Conservation (phyloP, 2,113 vertebrate species). For the Vidua macroura region DNA sequence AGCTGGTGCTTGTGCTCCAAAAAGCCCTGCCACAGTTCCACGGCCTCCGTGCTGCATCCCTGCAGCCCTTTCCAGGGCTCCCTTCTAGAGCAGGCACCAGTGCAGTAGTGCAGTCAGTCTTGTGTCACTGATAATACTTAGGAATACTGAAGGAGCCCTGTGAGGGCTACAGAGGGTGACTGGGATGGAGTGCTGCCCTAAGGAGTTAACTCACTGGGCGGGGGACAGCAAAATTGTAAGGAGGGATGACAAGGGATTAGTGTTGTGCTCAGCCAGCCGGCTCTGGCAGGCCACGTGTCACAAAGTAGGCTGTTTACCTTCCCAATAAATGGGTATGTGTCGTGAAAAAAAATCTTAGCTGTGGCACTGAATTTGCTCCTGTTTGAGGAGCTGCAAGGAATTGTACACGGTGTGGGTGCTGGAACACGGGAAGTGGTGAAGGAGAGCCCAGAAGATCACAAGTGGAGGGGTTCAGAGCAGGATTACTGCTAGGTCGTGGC, state of each 20-base stretch:
- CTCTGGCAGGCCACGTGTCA: neutral
- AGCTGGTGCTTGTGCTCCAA: neutral
- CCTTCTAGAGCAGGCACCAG: neutral
- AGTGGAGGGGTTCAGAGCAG: neutral
- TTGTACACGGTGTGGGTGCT: rapidly evolving
- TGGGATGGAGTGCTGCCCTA: neutral
- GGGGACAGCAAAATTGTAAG: neutral
- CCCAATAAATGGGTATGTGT: neutral
- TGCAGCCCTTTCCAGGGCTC: neutral
- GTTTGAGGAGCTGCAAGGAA: neutral
- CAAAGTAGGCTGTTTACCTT: neutral
- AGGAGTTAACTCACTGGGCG: neutral
- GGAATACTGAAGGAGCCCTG: neutral
- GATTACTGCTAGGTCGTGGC: neutral
- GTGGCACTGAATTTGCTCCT: neutral
- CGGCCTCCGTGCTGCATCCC: neutral
- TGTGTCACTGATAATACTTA: rapidly evolving
- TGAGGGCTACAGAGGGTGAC: neutral
- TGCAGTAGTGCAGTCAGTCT: neutral
- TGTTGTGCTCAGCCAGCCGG: neutral
- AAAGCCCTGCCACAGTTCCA: neutral
- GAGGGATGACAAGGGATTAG: constrained; percentile 25
- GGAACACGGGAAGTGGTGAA: neutral
- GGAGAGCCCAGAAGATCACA: neutral
- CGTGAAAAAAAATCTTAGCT: neutral